Base-by-base conservation (phyloP, 1,140 invertebrate species). In the Hyposmocoma kahamanoa region DNA sequence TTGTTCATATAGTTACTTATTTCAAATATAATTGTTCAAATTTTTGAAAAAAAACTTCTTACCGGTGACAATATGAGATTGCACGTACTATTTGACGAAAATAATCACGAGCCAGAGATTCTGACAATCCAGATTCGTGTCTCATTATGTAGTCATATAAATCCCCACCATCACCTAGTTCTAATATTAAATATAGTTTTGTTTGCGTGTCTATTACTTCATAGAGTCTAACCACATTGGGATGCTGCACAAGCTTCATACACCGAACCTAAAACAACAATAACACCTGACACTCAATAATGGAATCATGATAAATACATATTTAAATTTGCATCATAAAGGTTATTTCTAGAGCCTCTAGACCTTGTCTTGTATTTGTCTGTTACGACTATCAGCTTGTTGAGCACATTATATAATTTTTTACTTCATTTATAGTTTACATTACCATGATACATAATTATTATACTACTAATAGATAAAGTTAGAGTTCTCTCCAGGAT, bases 141-240 rank as follows among this genome's bases (percentile, higher is more conserved):
- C 94, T 93, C 94, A 99, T 98, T 69, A 99, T 99, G 80, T 98
- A 98, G 88, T 99, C 98, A 86, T 99, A 99, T 66, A 99, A 92
- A 89, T 99, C 98, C 19, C 98, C 97, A 24, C 97, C 98, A 89
- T 99, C 97, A n/a, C 96, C 98, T 52, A 99, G 87, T 89, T 99
- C 98, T 65, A 99, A 88, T 71, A 99, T 98, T 67, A 99, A 89
- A 87, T 97, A 97, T 51, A 98, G 87, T 87, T 98, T 97, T 47
- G 96, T 97, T 71, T 96, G 95, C 15, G 98, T 99, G 87, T 99
- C 98, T 72, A 99, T 99, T 38, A 99, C 97, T 90, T 99, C 97
- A 84, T 99, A 99, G 6, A 99, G 87, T 41, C 98, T 89, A 11
- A 99, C 98, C 18, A 99, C 97, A 88, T 99, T 97, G 24, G 94